Evolutionary conservation across 2,888 invertebrate species (phyloP), one percentile per base, ranked within the genome.

Genomic region (Zeuzera pyrina): DNA sequence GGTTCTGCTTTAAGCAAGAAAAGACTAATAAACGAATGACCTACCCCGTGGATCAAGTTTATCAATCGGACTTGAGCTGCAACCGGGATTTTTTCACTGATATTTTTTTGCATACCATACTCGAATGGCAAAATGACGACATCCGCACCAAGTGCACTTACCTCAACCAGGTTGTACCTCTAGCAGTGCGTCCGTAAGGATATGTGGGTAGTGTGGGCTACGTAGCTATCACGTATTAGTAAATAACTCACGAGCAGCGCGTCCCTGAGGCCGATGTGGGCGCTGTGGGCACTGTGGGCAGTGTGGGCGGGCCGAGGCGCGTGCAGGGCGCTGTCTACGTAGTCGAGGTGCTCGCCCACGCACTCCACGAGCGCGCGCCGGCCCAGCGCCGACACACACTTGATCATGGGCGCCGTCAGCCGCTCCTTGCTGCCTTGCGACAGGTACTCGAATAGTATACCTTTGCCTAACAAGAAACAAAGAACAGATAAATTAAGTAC

Each of bases 361-460:
- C 84, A 83, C 30, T 70, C 66, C 3, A 67, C 58, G 1, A 84
- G 45, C 34, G 84, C 78, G 6, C 60, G 51, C 5, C 83, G 43
- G 0, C 84, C 84, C 1, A 84, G 42, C 8, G 84, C 81, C 43
- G 62, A 53, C 31, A 84, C 63, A 35, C 84, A 84, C 11, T 66
- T 65, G 31, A 84, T 67, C 78, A 84, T 81, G 0, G 76, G 77
- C 32, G 78, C 76, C 0, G 81, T 79, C 3, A 84, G 51, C 0
- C 84, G 68, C 39, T 83, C 81, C 42, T 71, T 66, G 0, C 72
- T 72, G 23, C 81, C 77, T 50, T 83, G 79, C 0, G 83, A 68
- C 12, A 84, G 49, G 47, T 84, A 84, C 38, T 84, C 84, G 51
- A 77, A 73, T 1, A 84, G 60, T 26, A 83, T 81, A 16, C 76